Evolutionary conservation across 2,797 vertebrate species (phyloP), one percentile per base, ranked within the genome.

Genomic region (Oceanodroma leucorhoa): DNA sequence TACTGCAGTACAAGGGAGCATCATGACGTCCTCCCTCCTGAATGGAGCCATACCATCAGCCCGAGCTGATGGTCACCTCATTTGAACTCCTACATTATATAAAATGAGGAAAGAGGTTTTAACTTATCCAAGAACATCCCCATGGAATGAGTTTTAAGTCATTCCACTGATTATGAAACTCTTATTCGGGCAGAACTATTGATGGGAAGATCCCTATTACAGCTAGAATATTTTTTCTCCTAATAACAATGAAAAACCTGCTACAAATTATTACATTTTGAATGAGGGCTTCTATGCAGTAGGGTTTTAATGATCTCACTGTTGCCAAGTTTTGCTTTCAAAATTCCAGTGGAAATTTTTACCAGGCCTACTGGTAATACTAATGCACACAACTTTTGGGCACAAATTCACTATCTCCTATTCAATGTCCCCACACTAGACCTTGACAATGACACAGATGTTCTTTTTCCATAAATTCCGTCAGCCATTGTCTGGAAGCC

Each of bases 321-420:
- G 60, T 86, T 95, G 93, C 87, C 90, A 95, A 93, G 82, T 79
- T 94, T 89, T 92, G n/a, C 72, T 94, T 94, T 90, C 76, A 94
- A 71, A 51, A 46, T 81, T 71, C 50, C 69, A 88, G 65, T 38
- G 69, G 84, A 95, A 90, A 48, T 85, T 95, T 96, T 93, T 72
- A 95, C 66, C 82, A 83, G 76, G 36, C 81, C 81, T 83, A 46
- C 95, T 95, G 87, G 34, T 19, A 43, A 19, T 43, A 43, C 54
- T 92, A 93, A 94, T 48, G 82, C 66, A 76, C 55, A 81, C 53
- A 89, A 82, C 48, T 96, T 92, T 26, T n/a, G 77, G 87, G 65
- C 89, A 94, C 71, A 90, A 69, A 91, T 79, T 87, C 30, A 29
- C 71, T 72, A 43, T 72, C 58, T 92, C 16, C 41, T 48, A 73